Conservation (phyloP, 1,140 invertebrate genomes). For the Trinorchestia longiramus region DNA sequence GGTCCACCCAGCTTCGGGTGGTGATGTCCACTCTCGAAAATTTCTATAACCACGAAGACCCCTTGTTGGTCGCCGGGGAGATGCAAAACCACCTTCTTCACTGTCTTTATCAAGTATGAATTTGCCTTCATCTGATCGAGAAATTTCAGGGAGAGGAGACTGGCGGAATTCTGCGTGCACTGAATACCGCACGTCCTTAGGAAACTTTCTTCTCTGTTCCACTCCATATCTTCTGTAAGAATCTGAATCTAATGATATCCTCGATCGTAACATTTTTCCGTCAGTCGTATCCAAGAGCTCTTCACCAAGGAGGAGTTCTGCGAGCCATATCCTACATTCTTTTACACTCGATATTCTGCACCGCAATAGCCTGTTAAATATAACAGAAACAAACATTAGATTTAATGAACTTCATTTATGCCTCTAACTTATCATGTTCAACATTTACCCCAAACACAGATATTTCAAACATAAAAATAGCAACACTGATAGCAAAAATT, state of each 20-base stretch:
- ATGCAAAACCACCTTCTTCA: constrained; percentile 83
- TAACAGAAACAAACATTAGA: background rate
- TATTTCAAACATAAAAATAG: background rate
- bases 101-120: constrained; percentile 81
- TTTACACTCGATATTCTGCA: constrained; percentile 93
- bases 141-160: constrained; percentile 76
- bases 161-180: constrained; percentile 69
- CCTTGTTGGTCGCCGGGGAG: constrained; percentile 62
- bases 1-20: constrained; percentile 57
- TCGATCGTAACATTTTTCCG: background rate
- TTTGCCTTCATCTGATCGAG: constrained; percentile 79
- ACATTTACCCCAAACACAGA: background rate
- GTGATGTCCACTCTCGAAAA: constrained; percentile 45
- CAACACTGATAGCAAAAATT: background rate
- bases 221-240: constrained; percentile 61
- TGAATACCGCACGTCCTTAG: constrained; percentile 65
- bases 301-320: constrained; percentile 69
- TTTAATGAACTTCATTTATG: background rate
- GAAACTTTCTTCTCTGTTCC: constrained; percentile 63
- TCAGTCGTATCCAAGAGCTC: constrained; percentile 63
- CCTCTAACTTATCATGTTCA: background rate
- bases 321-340: constrained; percentile 62
- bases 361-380: constrained; percentile 83
- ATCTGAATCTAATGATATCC: background rate
- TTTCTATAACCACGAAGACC: constrained; percentile 69